Evolutionary conservation across 2,797 vertebrate species (phyloP).

Genomic region (Benthosema pterotum): DNA sequence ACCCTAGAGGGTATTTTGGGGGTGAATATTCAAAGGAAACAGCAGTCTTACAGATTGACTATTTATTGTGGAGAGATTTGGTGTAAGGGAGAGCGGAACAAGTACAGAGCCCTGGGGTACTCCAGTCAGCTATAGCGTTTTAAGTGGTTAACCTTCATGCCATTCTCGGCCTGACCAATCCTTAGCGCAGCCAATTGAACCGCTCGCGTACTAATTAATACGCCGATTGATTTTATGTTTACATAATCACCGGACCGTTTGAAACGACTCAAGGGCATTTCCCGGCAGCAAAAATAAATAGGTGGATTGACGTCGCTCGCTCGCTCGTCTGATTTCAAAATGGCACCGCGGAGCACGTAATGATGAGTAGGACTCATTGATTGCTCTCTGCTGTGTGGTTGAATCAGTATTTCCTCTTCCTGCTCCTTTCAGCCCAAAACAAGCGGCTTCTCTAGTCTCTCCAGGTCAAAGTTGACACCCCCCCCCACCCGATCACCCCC

Average conservation of each 20-base stretch:
- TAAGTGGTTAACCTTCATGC: too few species aligned
- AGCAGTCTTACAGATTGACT: too few species aligned
- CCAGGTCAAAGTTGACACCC: constrained; percentile 76
- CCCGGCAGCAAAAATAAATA: constrained; percentile 36
- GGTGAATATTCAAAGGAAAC: too few species aligned
- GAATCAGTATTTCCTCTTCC: constrained; percentile 46
- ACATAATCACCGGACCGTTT: constrained; percentile 21
- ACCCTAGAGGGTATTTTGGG: neutral
- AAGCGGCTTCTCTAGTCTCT: constrained; percentile 61
- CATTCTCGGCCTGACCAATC: neutral
- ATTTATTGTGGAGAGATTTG: too few species aligned
- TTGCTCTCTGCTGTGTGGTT: constrained; percentile 16
- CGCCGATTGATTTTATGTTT: constrained; percentile 35
- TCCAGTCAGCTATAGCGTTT: too few species aligned
- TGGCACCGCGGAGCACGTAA: constrained; percentile 39
- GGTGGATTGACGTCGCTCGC: too few species aligned
- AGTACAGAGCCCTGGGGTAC: too few species aligned
- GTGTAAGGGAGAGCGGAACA: too few species aligned
- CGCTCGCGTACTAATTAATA: constrained; percentile 14
- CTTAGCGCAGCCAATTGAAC: constrained; percentile 1
- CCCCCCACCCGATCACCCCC: too few species aligned
- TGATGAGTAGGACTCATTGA: constrained; percentile 54
- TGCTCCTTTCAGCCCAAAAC: constrained; percentile 60
- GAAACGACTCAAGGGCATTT: constrained; percentile 22
- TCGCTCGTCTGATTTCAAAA: constrained; percentile 5